phyloP scores from a whole-genome alignment of 2,888 invertebrate species.

The Pediacus dermestoides region DNA sequence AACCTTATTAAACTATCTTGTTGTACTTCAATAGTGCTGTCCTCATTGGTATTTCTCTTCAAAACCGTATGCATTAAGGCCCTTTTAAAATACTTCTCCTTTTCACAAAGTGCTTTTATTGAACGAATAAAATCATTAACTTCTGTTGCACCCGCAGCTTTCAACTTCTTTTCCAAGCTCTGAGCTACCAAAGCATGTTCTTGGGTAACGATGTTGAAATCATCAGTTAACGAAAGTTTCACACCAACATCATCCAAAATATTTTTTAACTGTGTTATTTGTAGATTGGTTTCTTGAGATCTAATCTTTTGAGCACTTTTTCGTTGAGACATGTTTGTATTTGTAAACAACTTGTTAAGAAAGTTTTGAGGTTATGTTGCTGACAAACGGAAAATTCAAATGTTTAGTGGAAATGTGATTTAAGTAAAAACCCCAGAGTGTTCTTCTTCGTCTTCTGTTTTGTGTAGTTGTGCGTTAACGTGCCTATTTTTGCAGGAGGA shows the following conservation, averaged over 20 bases:
- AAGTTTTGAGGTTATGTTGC: not conserved
- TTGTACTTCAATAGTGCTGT: constrained; percentile 23
- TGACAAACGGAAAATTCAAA: not conserved
- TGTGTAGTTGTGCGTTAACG: too few relatives aligned
- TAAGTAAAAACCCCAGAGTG: not conserved
- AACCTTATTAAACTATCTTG: constrained; percentile 40
- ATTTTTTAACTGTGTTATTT: constrained; percentile 21
- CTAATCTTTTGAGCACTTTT: constrained; percentile 14
- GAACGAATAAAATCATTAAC: constrained; percentile 54
- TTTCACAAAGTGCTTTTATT: constrained; percentile 44
- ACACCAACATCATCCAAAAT: constrained; percentile 35
- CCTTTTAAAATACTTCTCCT: constrained; percentile 41
- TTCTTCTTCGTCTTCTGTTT: not conserved
- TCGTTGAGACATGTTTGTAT: constrained; percentile 16
- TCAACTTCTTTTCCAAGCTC: constrained; percentile 37
- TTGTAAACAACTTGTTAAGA: constrained; percentile 3
- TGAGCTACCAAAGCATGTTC: constrained; percentile 45
- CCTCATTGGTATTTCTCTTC: constrained; percentile 25
- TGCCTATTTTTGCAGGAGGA: constrained; percentile 65
- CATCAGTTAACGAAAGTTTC: constrained; percentile 29
- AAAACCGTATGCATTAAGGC: constrained; percentile 43
- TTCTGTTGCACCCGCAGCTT: constrained; percentile 14
- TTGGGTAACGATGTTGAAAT: constrained; percentile 36
- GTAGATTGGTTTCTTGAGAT: constrained; percentile 14
- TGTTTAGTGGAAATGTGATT: not conserved